phyloP scores from a whole-genome alignment of 2,888 invertebrate species.

The Papilio gigon region DNA sequence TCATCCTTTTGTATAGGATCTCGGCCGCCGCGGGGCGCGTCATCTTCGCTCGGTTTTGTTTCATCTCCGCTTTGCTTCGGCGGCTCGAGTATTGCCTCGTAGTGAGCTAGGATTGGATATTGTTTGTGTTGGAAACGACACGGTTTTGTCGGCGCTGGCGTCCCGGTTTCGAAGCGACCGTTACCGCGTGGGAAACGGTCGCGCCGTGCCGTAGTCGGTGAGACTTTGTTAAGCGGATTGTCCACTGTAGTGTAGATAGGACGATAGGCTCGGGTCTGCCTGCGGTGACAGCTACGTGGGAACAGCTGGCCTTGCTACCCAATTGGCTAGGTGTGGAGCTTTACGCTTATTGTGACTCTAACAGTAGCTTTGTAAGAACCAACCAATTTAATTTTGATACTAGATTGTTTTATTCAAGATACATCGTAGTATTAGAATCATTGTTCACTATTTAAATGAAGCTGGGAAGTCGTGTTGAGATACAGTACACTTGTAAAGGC shows the following conservation, averaged over 20 bases:
- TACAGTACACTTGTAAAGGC: slow-evolving; percentile 44
- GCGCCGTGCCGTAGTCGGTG: slow-evolving; percentile 68
- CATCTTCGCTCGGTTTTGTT: slow-evolving; percentile 54
- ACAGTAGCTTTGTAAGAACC: not conserved
- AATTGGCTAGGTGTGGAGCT: slow-evolving; percentile 11
- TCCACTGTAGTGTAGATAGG: slow-evolving; percentile 79
- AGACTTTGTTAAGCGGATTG: slow-evolving; percentile 82
- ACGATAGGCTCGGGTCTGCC: slow-evolving; percentile 71
- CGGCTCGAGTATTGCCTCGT: slow-evolving; percentile 56
- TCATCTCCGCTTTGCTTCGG: slow-evolving; percentile 62
- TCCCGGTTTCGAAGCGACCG: slow-evolving; percentile 74
- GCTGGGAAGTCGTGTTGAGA: slow-evolving; percentile 41
- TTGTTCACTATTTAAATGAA: slow-evolving; percentile 26
- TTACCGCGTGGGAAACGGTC: slow-evolving; percentile 82
- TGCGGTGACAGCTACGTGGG: slow-evolving; percentile 80
- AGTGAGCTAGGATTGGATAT: slow-evolving; percentile 64
- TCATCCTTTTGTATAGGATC: slow-evolving; percentile 80
- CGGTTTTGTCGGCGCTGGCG: slow-evolving; percentile 74
- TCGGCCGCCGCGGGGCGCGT: slow-evolving; percentile 53
- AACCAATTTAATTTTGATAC: slow-evolving; percentile 30
- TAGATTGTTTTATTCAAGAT: not conserved
- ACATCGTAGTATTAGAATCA: not conserved
- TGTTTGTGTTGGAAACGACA: slow-evolving; percentile 62
- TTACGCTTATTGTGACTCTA: slow-evolving; percentile 30
- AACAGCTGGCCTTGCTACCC: slow-evolving; percentile 53